Percentiles rank a stretch among this genome's conserved stretches.
Conservation (phyloP, 2,888 invertebrate genomes). For the Nasonia oneida region DNA sequence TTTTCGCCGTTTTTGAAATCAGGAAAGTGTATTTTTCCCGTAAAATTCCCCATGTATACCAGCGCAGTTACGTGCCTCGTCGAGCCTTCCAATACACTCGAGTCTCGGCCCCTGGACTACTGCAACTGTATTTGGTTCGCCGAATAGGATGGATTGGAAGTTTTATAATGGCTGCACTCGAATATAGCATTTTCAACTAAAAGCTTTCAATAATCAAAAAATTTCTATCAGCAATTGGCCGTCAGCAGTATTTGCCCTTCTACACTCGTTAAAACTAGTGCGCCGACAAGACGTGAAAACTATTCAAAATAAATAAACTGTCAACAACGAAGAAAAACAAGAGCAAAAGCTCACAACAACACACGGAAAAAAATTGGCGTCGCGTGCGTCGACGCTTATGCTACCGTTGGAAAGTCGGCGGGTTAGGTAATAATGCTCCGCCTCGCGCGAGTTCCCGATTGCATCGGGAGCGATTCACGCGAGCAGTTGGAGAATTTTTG, state of each 20-base stretch:
- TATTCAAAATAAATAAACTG: neutral
- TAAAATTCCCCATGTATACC: neutral
- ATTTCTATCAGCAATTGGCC: too few relatives aligned
- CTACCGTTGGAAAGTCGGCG: conserved; percentile 51
- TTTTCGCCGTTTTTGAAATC: too few relatives aligned
- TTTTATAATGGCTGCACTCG: too few relatives aligned
- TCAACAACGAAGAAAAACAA: neutral
- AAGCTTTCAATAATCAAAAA: too few relatives aligned
- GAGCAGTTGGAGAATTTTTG: conserved; percentile 6
- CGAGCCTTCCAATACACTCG: neutral
- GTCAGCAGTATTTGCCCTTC: too few relatives aligned
- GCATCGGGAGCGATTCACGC: conserved; percentile 9
- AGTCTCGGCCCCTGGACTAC: neutral
- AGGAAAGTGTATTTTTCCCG: too few relatives aligned
- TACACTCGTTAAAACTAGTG: too few relatives aligned
- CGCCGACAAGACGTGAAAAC: too few relatives aligned
- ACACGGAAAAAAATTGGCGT: neutral
- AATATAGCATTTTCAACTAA: too few relatives aligned
- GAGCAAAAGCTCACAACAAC: neutral
- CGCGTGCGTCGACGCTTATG: neutral
- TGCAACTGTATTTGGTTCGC: neutral
- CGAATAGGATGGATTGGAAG: neutral
- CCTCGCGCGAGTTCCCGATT: neutral
- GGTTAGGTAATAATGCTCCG: conserved; percentile 29
- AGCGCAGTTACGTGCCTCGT: neutral